phyloP scores from a whole-genome alignment of 2,888 invertebrate species.

The Mechanitis mazaeus region DNA sequence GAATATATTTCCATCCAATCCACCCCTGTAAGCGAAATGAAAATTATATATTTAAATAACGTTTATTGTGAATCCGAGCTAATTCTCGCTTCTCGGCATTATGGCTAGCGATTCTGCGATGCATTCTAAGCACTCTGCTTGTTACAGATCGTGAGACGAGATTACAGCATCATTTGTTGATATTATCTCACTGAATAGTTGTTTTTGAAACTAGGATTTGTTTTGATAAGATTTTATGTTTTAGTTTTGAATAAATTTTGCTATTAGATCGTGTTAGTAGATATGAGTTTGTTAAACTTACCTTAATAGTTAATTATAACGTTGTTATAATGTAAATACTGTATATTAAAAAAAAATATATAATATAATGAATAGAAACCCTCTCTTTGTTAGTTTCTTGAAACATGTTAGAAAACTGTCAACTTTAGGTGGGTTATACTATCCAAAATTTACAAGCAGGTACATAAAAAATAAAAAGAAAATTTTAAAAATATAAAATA shows the following conservation, averaged over 20 bases:
- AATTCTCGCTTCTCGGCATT: constrained; percentile 6
- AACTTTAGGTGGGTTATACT: no score
- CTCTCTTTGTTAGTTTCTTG: no score
- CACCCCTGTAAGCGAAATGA: background rate
- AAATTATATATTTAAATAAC: background rate
- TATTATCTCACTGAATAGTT: background rate
- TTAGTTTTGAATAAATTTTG: constrained; percentile 1
- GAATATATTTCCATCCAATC: background rate
- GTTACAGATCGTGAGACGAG: constrained; percentile 16
- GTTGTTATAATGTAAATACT: no score
- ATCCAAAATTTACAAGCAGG: no score
- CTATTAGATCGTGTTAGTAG: background rate
- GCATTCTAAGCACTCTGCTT: constrained; percentile 14
- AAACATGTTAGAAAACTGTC: no score
- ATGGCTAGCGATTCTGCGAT: constrained; percentile 8
- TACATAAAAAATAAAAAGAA: no score
- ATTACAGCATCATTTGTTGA: constrained; percentile 10
- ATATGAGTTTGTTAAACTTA: no score
- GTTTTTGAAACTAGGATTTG: constrained; percentile 4
- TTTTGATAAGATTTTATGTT: background rate
- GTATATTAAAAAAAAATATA: no score
- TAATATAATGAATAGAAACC: no score
- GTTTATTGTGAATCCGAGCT: background rate
- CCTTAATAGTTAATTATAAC: no score
- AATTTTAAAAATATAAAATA: no score